Evolutionary conservation across 2,113 vertebrate genomes (phyloP).

Genomic region (Arizona elegans): DNA sequence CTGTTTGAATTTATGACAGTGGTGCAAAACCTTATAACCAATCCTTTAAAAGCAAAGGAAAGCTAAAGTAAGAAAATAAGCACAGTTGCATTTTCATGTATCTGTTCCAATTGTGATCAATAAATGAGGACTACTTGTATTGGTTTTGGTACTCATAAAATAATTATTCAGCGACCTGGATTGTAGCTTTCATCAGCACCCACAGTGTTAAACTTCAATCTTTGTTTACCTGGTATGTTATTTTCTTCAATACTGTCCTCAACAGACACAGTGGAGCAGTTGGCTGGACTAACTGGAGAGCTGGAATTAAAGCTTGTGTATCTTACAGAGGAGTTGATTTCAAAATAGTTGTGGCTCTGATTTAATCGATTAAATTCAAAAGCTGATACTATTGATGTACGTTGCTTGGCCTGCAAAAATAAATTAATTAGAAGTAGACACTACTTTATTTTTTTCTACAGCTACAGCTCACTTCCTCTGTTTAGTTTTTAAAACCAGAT

Average conservation of each 20-base stretch:
- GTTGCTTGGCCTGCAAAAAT: slow-evolving; percentile 86
- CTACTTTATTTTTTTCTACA: not conserved
- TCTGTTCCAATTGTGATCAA: not conserved
- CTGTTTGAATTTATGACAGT: not conserved
- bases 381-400: slow-evolving; percentile 91
- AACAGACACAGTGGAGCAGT: slow-evolving; percentile 72
- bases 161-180: not conserved
- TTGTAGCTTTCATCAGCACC: slow-evolving; percentile 2
- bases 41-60: not conserved
- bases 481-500: slow-evolving; percentile 10
- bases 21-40: not conserved
- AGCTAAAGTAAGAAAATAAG: not conserved
- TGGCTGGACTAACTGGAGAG: slow-evolving; percentile 83
- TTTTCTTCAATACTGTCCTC: slow-evolving; percentile 80
- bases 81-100: not conserved
- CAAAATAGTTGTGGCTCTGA: slow-evolving; percentile 89
- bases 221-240: slow-evolving; percentile 71
- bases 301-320: slow-evolving; percentile 86
- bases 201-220: slow-evolving; percentile 7
- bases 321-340: slow-evolving; percentile 87
- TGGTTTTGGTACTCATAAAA: not conserved
- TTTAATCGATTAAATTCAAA: slow-evolving; percentile 89
- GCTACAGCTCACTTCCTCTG: not conserved
- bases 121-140: not conserved
- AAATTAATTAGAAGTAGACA: slow-evolving; percentile 43